Percentiles rank a stretch among this genome's conserved stretches.
Conservation (phyloP, 2,113 vertebrate genomes). For the Crypturellus undulatus region DNA sequence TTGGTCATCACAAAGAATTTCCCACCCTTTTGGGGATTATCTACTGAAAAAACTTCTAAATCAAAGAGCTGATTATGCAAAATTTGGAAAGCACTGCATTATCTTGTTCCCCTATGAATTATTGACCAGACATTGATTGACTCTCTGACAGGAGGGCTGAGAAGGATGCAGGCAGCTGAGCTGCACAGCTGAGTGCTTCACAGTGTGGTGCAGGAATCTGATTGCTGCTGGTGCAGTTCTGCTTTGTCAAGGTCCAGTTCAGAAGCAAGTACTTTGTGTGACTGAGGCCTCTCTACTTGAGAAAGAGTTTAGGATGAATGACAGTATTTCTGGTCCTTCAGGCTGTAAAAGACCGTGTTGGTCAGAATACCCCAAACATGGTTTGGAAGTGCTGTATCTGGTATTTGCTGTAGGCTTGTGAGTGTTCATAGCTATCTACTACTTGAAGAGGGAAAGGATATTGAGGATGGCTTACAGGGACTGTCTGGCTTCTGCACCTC, state of each 20-base stretch:
- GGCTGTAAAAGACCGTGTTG: background rate
- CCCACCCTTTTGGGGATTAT: background rate
- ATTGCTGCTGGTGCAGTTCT: background rate
- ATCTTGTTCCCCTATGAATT: background rate
- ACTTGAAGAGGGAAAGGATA: background rate
- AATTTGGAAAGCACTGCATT: background rate
- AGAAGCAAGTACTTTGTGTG: background rate
- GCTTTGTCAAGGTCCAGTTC: background rate
- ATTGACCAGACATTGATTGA: background rate
- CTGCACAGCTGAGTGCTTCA: background rate
- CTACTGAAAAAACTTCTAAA: background rate
- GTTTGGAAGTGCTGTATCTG: background rate
- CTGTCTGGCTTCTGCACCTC: background rate
- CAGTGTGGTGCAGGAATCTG: background rate
- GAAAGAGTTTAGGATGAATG: background rate
- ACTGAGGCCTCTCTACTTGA: background rate
- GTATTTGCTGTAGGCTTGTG: background rate
- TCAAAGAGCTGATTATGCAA: background rate
- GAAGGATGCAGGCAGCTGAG: rapidly evolving
- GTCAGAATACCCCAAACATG: background rate
- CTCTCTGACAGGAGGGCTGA: background rate
- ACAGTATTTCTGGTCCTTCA: background rate
- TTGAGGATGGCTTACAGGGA: background rate
- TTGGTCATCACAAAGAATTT: background rate
- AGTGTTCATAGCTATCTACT: background rate